Evolutionary conservation across 2,797 vertebrate genomes (phyloP).

Genomic region (Argya squamiceps): DNA sequence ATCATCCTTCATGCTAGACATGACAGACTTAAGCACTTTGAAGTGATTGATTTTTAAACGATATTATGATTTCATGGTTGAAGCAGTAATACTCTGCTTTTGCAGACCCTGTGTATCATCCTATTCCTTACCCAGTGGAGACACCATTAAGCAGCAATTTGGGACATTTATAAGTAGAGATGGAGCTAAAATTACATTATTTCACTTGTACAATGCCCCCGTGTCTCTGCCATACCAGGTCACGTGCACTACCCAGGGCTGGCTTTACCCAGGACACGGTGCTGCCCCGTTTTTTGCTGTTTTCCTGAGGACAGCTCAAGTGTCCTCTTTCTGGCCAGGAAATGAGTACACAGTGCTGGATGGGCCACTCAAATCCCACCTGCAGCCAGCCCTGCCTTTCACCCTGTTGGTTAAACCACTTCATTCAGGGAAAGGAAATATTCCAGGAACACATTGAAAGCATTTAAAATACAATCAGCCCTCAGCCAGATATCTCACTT

Average conservation of each 20-base stretch:
- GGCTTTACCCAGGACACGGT: not conserved
- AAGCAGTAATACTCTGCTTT: not conserved
- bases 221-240: not conserved
- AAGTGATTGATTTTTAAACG: constrained; percentile 38
- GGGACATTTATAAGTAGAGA: not conserved
- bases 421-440: not conserved
- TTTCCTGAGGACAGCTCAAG: not conserved
- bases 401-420: not conserved
- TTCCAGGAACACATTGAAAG: not conserved
- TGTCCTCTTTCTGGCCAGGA: not conserved
- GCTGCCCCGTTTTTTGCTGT: not conserved
- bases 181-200: not conserved
- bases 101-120: not conserved
- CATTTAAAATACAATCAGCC: not conserved
- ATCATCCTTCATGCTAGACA: not conserved
- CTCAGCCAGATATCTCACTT: not conserved
- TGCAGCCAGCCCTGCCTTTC: not conserved
- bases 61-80: not conserved
- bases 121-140: not conserved
- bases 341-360: not conserved
- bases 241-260: fast-evolving
- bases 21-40: not conserved
- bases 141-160: not conserved
- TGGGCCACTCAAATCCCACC: not conserved
- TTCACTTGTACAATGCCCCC: not conserved